Percentiles rank a stretch among this genome's conserved stretches.
phyloP scores from a whole-genome alignment of 2,113 vertebrate genomes.

The Leucosticte australis region DNA sequence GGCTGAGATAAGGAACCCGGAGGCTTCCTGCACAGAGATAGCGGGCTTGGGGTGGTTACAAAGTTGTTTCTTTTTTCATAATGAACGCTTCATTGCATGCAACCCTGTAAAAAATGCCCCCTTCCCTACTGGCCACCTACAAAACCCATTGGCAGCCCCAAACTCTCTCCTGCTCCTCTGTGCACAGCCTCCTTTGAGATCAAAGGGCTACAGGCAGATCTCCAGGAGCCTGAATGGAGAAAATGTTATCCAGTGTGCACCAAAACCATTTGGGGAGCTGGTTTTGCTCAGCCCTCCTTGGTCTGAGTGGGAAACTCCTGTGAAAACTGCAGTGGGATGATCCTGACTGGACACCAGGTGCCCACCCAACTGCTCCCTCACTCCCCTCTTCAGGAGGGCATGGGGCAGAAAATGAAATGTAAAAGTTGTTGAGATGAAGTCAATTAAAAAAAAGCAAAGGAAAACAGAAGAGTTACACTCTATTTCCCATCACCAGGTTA shows the following conservation, averaged over 20 bases:
- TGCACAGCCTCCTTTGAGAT: not conserved
- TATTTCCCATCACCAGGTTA: not conserved
- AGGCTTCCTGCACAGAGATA: not conserved
- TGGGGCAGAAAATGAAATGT: not conserved
- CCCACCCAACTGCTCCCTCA: not conserved
- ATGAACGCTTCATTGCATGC: accelerated
- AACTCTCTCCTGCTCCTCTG: not conserved
- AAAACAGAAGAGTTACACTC: not conserved
- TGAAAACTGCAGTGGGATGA: not conserved
- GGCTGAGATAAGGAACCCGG: not conserved
- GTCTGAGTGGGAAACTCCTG: not conserved
- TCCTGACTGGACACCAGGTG: not conserved
- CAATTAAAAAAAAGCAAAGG: not conserved
- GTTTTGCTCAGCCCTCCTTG: not conserved
- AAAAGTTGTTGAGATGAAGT: not conserved
- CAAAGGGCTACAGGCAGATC: not conserved
- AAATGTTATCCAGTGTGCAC: accelerated
- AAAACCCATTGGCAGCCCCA: not conserved
- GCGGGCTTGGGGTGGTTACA: not conserved
- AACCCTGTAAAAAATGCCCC: not conserved
- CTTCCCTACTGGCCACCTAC: not conserved
- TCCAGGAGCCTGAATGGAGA: accelerated
- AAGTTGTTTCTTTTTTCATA: not conserved
- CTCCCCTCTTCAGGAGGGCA: not conserved
- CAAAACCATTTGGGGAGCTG: not conserved